A percentile compares a stretch with the other conserved stretches of the same genome.
Conservation (phyloP, 2,113 vertebrate genomes). For the Typhlomys cinereus region DNA sequence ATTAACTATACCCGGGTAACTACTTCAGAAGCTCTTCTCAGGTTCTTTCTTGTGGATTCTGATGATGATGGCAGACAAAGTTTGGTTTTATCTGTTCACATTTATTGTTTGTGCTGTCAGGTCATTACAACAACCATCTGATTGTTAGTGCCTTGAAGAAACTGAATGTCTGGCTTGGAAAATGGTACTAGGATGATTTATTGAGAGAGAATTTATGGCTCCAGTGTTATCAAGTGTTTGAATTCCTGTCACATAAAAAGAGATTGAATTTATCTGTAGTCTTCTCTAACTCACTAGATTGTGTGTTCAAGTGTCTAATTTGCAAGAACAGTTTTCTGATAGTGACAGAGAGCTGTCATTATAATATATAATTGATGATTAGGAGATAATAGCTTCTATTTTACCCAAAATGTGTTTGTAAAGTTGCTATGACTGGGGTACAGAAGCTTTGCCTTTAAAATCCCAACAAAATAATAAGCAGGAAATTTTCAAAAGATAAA, state of each 20-base stretch:
- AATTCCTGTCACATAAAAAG: neutral
- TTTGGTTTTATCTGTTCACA: neutral
- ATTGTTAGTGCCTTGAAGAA: neutral
- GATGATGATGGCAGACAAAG: neutral
- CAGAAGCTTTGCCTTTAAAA: conserved; percentile 1
- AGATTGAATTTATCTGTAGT: neutral
- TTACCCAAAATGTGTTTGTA: neutral
- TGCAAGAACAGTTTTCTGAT: neutral
- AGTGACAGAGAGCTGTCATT: neutral
- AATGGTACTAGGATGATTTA: neutral
- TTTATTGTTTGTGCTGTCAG: neutral
- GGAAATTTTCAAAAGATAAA: neutral
- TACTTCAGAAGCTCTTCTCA: neutral
- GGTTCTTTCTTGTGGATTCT: conserved; percentile 14
- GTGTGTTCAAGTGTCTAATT: neutral
- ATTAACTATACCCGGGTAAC: neutral
- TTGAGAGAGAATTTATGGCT: conserved; percentile 7
- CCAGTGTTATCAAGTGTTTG: conserved; percentile 15
- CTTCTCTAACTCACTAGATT: neutral
- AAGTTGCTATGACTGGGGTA: neutral
- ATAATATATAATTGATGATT: neutral
- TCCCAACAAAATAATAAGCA: neutral
- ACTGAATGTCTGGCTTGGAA: conserved; percentile 4
- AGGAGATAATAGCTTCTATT: neutral
- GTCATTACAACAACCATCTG: neutral